A percentile compares a stretch with the other conserved stretches of the same genome.
Evolutionary conservation across 2,888 invertebrate genomes (phyloP).

Genomic region (Drosophila yooni): DNA sequence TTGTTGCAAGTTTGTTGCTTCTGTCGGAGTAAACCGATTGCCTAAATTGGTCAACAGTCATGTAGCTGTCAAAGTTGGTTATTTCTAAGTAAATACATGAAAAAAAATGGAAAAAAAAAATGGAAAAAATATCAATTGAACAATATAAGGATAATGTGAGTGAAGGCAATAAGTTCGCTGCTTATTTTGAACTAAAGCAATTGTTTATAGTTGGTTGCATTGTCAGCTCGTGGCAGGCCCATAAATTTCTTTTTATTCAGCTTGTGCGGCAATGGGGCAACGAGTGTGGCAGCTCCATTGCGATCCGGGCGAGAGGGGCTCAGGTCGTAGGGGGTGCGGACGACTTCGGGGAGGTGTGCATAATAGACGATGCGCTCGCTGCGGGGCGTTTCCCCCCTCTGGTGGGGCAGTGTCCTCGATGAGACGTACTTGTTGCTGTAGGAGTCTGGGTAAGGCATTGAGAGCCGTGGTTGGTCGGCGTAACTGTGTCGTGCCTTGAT

Average conservation of each 20-base stretch:
- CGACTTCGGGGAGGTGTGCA: constrained; percentile 89
- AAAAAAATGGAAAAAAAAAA: neutral
- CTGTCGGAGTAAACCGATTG: neutral
- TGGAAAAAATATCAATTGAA: neutral
- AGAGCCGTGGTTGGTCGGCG: constrained; percentile 66
- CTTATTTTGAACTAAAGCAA: constrained; percentile 12
- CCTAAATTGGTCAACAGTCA: constrained; percentile 29
- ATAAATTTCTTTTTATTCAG: constrained; percentile 63
- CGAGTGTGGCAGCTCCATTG: constrained; percentile 37
- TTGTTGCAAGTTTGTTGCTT: neutral
- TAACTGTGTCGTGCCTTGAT: constrained; percentile 66
- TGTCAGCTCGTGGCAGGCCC: constrained; percentile 29
- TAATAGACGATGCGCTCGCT: constrained; percentile 88
- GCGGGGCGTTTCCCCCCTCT: constrained; percentile 37
- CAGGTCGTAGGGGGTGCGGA: constrained; percentile 86
- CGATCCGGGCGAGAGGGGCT: constrained; percentile 41
- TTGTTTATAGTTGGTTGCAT: neutral
- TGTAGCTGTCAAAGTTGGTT: neutral
- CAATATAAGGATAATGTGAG: constrained; percentile 23
- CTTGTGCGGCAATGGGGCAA: constrained; percentile 35
- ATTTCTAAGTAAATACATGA: neutral
- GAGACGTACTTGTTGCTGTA: constrained; percentile 61
- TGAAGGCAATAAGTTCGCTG: neutral
- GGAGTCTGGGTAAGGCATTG: constrained; percentile 60
- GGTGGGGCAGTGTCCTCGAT: constrained; percentile 62